Conservation (phyloP, 2,797 vertebrate species). For the Sparus aurata region DNA sequence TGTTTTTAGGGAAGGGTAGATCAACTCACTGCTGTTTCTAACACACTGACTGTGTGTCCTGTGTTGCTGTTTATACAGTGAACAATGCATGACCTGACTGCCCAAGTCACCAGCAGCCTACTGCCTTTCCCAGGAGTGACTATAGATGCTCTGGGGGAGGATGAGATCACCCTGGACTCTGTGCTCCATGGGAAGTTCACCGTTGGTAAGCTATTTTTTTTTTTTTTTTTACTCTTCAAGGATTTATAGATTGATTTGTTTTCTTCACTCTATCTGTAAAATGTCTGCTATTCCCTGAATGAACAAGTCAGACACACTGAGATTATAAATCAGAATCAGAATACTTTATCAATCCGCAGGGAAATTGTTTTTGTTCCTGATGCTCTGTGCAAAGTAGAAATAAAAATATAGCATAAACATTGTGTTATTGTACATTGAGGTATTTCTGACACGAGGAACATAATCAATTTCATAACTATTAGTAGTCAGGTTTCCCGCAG, state of each 20-base stretch:
- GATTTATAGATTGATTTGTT: background rate
- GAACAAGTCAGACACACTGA: background rate
- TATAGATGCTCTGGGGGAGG: slow-evolving; percentile 92
- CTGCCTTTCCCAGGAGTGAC: slow-evolving; percentile 94
- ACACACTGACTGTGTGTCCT: slow-evolving; percentile 14
- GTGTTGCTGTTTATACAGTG: slow-evolving; percentile 64
- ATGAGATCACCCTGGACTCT: slow-evolving; percentile 90
- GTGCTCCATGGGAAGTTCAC: slow-evolving; percentile 91
- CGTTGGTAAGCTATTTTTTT: slow-evolving; percentile 85
- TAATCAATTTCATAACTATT: no score
- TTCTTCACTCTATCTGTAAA: background rate
- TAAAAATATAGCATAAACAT: no score
- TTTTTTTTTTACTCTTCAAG: background rate
- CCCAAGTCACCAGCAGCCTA: slow-evolving; percentile 93
- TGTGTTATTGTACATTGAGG: background rate
- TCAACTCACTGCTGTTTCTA: slow-evolving; percentile 14
- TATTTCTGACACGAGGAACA: background rate
- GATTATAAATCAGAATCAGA: no score
- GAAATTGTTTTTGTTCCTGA: no score
- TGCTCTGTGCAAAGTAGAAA: no score
- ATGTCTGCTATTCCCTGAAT: background rate
- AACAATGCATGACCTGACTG: slow-evolving; percentile 92
- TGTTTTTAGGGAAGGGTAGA: background rate
- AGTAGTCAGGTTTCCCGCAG: background rate
- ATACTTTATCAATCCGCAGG: no score